Base-by-base conservation (phyloP, 2,888 invertebrate genomes). In the Eupithecia subfuscata region DNA sequence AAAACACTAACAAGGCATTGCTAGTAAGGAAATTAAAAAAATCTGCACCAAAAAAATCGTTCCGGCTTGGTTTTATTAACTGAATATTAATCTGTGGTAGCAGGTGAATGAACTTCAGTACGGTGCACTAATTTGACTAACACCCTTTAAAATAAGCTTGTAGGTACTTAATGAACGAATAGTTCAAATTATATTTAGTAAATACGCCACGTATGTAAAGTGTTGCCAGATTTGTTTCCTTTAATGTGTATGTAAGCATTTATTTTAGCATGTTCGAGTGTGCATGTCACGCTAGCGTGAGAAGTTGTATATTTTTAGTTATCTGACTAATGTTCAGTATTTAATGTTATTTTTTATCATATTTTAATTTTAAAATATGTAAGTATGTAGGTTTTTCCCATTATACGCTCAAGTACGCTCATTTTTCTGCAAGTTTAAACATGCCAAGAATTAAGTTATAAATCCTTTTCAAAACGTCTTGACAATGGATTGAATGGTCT, bases 131-230 rank as follows among this genome's bases (percentile, higher is more conserved):
- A 37, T 7, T 37, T 37, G 37, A 37, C 37, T 37, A 37, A 37
- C 37, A 37, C 37, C 7, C 37, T 37, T 0, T 37, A 22, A 3
- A 5, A 40, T 71, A 69, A 52, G 43, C 63, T 71, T 64, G 60
- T 75, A 67, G 14, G 73, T 76, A 76, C 73, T 74, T 76, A 74
- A 74, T 65, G 71, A 69, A 71, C 25, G 22, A 22, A 65, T 72
- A 45, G 69, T 74, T 65, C 18, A 25, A 68, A 63, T 63, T 60
- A 30, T 76, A 73, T 73, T 64, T 65, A 64, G 43, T 70, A 68
- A 56, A 48, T 45, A 70, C 69, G 40, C 64, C 22, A 68, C n/a
- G 63, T 68, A 64, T 45, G 68, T 76, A 45, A 65, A 60, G 56
- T 72, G 45, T 63, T 74, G 30, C 63, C 40, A 37, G 45, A 18